A percentile compares a stretch with the other conserved stretches of the same genome.
phyloP scores from a whole-genome alignment of 53 echinoderm and acorn worm species.

The Mesocentrotus franciscanus region DNA sequence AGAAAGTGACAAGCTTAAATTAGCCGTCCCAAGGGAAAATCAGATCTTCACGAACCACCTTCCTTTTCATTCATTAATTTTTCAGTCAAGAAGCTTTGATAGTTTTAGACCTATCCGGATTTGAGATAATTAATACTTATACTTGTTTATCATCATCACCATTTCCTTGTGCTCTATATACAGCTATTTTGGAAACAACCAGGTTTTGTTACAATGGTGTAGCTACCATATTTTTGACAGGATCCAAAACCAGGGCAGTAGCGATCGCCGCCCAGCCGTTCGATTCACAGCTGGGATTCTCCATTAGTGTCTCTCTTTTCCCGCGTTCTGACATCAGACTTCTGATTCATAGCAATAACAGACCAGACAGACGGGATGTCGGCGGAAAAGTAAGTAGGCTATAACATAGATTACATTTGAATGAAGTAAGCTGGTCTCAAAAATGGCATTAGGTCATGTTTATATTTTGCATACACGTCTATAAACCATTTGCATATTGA shows the following conservation, averaged over 20 bases:
- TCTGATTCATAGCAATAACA: background rate
- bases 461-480: background rate
- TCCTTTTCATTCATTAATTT: background rate
- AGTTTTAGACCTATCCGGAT: background rate
- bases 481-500: background rate
- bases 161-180: background rate
- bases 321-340: background rate
- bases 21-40: background rate
- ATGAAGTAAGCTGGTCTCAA: too few relatives aligned
- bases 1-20: constrained; percentile 8
- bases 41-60: background rate
- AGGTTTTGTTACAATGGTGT: background rate
- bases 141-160: background rate
- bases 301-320: background rate
- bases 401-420: too few relatives aligned
- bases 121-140: background rate
- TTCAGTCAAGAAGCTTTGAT: background rate
- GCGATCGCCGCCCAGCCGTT: background rate
- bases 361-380: background rate
- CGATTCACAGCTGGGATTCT: constrained; percentile 1
- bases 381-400: background rate
- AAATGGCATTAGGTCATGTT: background rate
- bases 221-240: background rate
- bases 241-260: background rate
- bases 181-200: background rate